Evolutionary conservation across 2,797 vertebrate species (phyloP).

Genomic region (Sebastes baramenuke): DNA sequence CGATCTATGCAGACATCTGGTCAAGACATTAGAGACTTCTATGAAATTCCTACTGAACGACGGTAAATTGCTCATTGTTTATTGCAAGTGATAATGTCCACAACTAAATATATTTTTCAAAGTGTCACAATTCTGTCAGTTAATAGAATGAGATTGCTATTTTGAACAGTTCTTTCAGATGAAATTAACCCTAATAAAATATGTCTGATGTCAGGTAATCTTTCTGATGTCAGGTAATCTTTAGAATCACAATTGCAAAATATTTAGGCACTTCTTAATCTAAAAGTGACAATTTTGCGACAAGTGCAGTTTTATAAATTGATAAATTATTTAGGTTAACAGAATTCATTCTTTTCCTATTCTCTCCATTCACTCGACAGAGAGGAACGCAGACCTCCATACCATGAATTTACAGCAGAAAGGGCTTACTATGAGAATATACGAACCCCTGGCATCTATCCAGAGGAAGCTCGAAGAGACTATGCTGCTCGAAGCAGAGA

Average conservation of each 20-base stretch:
- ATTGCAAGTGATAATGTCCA: neutral
- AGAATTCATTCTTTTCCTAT: neutral
- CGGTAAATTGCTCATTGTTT: constrained; percentile 77
- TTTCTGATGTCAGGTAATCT: neutral
- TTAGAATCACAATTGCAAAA: neutral
- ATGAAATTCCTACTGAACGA: constrained; percentile 94
- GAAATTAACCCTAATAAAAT: neutral
- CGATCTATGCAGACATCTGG: constrained; percentile 98
- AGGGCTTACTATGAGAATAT: constrained; percentile 95
- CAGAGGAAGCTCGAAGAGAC: constrained; percentile 93
- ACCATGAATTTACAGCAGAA: constrained; percentile 92
- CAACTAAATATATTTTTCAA: neutral
- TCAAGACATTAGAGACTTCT: constrained; percentile 98
- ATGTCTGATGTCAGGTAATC: neutral
- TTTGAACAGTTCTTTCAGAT: neutral
- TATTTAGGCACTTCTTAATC: neutral
- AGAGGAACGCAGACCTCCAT: constrained; percentile 94
- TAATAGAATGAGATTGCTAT: neutral
- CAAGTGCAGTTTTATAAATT: neutral
- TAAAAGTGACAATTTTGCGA: neutral
- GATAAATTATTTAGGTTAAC: neutral
- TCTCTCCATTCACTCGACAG: constrained; percentile 75
- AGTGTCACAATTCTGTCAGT: neutral
- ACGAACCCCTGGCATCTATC: constrained; percentile 90
- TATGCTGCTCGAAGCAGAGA: constrained; percentile 94